phyloP scores from a whole-genome alignment of 2,888 invertebrate genomes.

The Atherix ibis region DNA sequence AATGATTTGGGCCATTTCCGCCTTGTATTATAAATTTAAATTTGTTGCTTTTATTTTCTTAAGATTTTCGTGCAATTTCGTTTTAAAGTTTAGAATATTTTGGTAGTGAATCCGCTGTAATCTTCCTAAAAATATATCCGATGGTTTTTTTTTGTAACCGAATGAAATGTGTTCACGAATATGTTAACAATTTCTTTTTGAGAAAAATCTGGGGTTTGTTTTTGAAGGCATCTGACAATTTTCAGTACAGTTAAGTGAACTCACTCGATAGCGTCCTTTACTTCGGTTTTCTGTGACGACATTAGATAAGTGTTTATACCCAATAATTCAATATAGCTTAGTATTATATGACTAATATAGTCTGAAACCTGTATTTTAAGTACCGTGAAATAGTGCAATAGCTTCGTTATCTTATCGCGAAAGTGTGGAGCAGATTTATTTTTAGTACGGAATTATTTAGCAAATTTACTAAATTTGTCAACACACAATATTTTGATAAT shows the following conservation, averaged over 20 bases:
- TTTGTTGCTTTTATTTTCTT: slow-evolving; percentile 10
- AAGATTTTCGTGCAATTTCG: slow-evolving; percentile 10
- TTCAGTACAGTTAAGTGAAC: slow-evolving; percentile 11
- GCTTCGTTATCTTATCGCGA: slow-evolving; percentile 10
- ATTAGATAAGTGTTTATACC: slow-evolving; percentile 9
- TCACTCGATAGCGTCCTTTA: slow-evolving; percentile 11
- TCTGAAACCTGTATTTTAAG: slow-evolving; percentile 11
- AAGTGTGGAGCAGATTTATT: slow-evolving; percentile 9
- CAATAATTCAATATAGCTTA: slow-evolving; percentile 11
- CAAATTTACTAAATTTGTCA: slow-evolving; percentile 5
- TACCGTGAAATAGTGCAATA: slow-evolving; percentile 9
- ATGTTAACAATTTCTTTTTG: slow-evolving; percentile 10
- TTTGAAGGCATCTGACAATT: slow-evolving; percentile 8
- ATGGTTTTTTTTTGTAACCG: slow-evolving; percentile 10
- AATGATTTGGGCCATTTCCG: slow-evolving; percentile 7
- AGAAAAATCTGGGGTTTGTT: slow-evolving; percentile 6
- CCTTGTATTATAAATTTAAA: slow-evolving; percentile 8
- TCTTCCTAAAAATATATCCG: slow-evolving; percentile 12
- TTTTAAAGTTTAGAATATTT: slow-evolving; percentile 9
- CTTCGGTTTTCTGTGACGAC: slow-evolving; percentile 12
- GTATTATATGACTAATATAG: slow-evolving; percentile 10
- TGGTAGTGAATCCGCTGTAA: slow-evolving; percentile 12
- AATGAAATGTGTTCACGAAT: slow-evolving; percentile 9
- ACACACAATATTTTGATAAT: too few species aligned
- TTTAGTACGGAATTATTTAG: slow-evolving; percentile 6